A percentile compares a stretch with the other conserved stretches of the same genome.
phyloP scores from a whole-genome alignment of 2,888 invertebrate species.

The Apamea epomidion region DNA sequence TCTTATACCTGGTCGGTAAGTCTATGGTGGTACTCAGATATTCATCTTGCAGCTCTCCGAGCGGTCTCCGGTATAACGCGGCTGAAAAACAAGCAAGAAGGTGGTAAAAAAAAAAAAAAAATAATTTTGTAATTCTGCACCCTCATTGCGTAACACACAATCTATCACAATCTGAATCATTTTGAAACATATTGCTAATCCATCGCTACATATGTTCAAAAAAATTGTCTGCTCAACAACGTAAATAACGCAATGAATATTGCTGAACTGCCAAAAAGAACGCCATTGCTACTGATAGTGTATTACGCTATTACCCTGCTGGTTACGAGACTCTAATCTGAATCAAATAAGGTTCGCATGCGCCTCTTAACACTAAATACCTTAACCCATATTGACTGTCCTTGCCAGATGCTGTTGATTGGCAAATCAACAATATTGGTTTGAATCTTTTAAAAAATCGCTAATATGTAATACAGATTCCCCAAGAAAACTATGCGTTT shows the following conservation, averaged over 20 bases:
- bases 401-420: not conserved
- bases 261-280: too few species aligned
- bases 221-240: too few species aligned
- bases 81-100: slow-evolving; percentile 65
- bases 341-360: not conserved
- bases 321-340: not conserved
- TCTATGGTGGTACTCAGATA: slow-evolving; percentile 77
- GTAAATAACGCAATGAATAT: too few species aligned
- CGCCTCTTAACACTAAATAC: not conserved
- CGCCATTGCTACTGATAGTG: too few species aligned
- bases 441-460: not conserved
- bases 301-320: not conserved
- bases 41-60: slow-evolving; percentile 71
- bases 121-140: not conserved
- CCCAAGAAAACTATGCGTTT: not conserved
- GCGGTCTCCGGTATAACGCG: slow-evolving; percentile 70
- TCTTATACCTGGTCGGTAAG: slow-evolving; percentile 71
- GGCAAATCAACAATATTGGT: not conserved
- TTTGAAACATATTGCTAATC: too few species aligned
- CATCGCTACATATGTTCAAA: too few species aligned
- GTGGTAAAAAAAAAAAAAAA: not conserved
- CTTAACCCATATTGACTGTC: not conserved
- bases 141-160: too few species aligned
- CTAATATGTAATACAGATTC: not conserved
- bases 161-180: too few species aligned